Base-by-base conservation (phyloP, 2,797 vertebrate species). In the Caiman crocodilus region DNA sequence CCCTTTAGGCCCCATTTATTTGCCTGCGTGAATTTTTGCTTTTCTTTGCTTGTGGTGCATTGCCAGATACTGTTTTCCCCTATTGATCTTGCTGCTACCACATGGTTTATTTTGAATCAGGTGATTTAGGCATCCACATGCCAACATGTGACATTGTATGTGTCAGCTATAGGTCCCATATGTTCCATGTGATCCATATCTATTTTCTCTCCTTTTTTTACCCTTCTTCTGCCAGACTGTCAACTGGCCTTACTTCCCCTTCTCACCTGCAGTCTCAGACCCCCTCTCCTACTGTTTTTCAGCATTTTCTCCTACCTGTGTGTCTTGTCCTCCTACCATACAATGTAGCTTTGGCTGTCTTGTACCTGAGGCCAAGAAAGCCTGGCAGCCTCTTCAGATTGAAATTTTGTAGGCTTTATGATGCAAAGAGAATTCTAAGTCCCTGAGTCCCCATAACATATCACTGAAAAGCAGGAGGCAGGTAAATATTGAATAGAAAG, bases 361-460 rank as follows among this genome's bases (percentile, higher is more conserved):
- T 50, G n/a, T 88, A 83, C 57, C 23, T 93, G 94, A 91, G 90
- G 90, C 82, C 92, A 90, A 30, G 80, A 94, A 91, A 90, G 89
- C 91, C 92, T 94, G 76, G 35, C 87, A 92, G 86, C 60, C 63
- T 95, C 88, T 91, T 87, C 84, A 89, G 94, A 92, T 95, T 93
- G 93, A 92, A 94, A 94, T 94, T 96, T 94, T 92, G 73, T 57
- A 85, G 84, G 63, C 85, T 94, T 57, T 90, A 75, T 87, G 92
- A 85, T 93, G 86, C 94, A 92, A 86, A 94, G 81, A 94, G 84
- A 79, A 75, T 93, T 67, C 75, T 85, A 94, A 96, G 91, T 96
- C 86, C 64, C 78, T 86, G 42, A 32, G n/a, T 80, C 95, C 14
- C 67, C n/a, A 5, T 91, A 89, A 35, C 95, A 96, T 79, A 64